These are phyloP conservation scores for Watsonalla cultraria DNA, from an alignment of 2,888 invertebrate genomes.

Conservation along the genomic window DNA sequence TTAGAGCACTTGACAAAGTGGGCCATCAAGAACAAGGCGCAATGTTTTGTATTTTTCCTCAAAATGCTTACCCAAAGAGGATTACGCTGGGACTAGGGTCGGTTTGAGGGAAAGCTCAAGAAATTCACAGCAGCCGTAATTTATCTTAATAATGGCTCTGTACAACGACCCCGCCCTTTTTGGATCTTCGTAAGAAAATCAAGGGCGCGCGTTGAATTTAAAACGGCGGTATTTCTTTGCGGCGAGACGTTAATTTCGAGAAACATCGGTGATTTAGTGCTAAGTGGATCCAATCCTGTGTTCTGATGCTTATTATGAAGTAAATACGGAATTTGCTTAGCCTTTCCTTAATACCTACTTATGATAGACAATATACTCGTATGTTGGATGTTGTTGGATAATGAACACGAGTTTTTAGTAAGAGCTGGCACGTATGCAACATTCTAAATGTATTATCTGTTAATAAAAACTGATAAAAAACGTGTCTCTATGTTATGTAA, in stretches of 20 bases:
- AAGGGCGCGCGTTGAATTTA: slow-evolving; percentile 50
- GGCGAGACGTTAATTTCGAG: slow-evolving; percentile 52
- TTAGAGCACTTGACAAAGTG: slow-evolving; percentile 2
- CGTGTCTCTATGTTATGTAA: too few species aligned
- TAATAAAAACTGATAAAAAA: too few species aligned
- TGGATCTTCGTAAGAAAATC: slow-evolving; percentile 56
- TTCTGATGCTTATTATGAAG: slow-evolving; percentile 17
- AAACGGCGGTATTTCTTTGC: slow-evolving; percentile 51
- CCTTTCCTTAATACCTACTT: background rate
- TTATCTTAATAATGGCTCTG: slow-evolving; percentile 66
- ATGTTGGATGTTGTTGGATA: background rate
- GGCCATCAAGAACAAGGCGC: slow-evolving; percentile 15
- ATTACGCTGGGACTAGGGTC: slow-evolving; percentile 29
- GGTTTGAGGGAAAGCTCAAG: slow-evolving; percentile 20
- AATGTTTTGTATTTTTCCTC: slow-evolving; percentile 39
- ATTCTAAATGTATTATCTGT: too few species aligned
- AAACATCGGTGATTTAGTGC: slow-evolving; percentile 61
- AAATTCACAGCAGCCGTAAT: slow-evolving; percentile 53
- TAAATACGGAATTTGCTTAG: background rate
- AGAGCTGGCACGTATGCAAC: too few species aligned
- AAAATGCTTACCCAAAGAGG: slow-evolving; percentile 51
- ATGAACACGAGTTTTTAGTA: too few species aligned
- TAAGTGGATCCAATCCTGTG: slow-evolving; percentile 31
- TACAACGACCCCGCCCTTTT: slow-evolving; percentile 61
- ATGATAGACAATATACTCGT: background rate